Evolutionary conservation across 2,797 vertebrate genomes (phyloP), one percentile per base, ranked within the genome.

Genomic region (Ceyx erithaca): DNA sequence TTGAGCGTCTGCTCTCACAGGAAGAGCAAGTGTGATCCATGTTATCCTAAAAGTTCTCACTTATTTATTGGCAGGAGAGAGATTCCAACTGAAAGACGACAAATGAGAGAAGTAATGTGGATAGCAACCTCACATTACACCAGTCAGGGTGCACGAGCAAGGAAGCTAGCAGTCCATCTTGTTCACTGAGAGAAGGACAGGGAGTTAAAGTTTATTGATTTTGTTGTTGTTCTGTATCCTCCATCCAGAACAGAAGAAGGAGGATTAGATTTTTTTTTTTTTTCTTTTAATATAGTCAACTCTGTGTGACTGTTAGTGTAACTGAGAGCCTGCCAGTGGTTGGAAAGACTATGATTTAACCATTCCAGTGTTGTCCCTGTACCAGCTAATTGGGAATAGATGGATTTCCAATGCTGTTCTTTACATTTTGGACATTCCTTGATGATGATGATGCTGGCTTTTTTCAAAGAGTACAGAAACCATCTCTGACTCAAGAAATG

Each of bases 161-260:
- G 58, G 73, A 91, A 89, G 25, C 57, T 88, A 51, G 48, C 57
- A 76, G 52, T 93, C 85, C 40, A 25, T 95, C 84, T 82, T 78
- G 18, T 81, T 80, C 82, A 86, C 70, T 79, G 40, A 85, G 49
- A 91, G 75, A 91, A 83, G 23, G 46, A 87, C 64, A 87, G 19
- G 46, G 85, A 94, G 55, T 97, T 92, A 94, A 92, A 94, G 59
- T 78, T 93, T 92, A 95, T 78, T 96, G 88, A 73, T 96, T 92
- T 94, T 92, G 63, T 80, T 87, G 77, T 89, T 92, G 54, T 73
- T 90, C 84, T 1, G 1, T 92, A 93, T 93, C 54, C 73, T 54
- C 59, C 76, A 87, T 80, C 76, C 87, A 95, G 80, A 95, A 71
- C n/a, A 85, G 10, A 92, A 93, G 45, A 62, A 85, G 75, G 55